These are phyloP conservation scores for Anthopleura xanthogrammica DNA, from an alignment of 92 coral and sea anemone species.

Conservation along the genomic window DNA sequence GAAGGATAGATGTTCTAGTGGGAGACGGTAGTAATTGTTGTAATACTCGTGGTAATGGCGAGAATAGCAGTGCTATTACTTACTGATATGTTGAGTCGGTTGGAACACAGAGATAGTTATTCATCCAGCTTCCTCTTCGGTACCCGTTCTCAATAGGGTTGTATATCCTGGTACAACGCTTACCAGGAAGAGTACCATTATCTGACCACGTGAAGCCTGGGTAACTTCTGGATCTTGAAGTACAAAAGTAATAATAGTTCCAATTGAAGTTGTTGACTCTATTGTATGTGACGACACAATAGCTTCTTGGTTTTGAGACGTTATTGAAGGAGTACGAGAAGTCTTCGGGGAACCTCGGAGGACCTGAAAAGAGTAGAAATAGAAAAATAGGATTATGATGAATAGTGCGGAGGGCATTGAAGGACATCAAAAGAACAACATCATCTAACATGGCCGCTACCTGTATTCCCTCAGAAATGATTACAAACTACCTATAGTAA, in stretches of 20 bases:
- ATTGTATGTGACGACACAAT: slow-evolving; percentile 71
- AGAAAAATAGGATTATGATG: neutral
- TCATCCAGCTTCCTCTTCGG: slow-evolving; percentile 61
- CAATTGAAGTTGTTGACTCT: slow-evolving; percentile 43
- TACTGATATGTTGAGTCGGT: slow-evolving; percentile 75
- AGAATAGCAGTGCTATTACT: neutral
- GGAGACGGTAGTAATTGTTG: no score
- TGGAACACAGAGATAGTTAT: slow-evolving; percentile 78
- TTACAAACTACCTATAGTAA: no score
- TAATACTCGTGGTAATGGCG: no score
- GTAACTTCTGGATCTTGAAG: slow-evolving; percentile 61
- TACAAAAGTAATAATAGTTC: slow-evolving; percentile 69
- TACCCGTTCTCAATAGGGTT: slow-evolving; percentile 54
- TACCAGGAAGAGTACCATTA: slow-evolving; percentile 29
- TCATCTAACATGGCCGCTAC: no score
- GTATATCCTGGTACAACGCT: slow-evolving; percentile 69
- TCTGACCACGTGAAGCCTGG: slow-evolving; percentile 75
- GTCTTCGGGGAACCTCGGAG: slow-evolving; percentile 83
- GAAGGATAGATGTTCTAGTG: no score
- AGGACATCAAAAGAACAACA: no score
- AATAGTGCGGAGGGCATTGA: no score
- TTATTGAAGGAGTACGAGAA: slow-evolving; percentile 55
- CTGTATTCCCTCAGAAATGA: no score
- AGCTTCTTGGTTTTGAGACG: slow-evolving; percentile 34
- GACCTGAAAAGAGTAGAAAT: slow-evolving; percentile 40